Conservation (phyloP, 2,888 invertebrate genomes). For the Ditula angustiorana region DNA sequence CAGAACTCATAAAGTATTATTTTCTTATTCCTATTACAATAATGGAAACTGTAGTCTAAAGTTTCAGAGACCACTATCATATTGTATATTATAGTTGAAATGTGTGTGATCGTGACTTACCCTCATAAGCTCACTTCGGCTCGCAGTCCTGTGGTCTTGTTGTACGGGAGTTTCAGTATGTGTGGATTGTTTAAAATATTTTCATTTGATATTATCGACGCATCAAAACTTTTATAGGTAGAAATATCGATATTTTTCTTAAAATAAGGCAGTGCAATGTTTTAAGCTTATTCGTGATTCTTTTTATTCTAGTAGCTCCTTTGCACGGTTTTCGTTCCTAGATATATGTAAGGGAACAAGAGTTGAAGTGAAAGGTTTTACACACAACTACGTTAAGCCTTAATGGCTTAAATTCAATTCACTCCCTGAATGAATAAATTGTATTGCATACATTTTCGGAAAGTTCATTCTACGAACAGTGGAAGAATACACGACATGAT, state of each 20-base stretch:
- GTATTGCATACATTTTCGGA: no score
- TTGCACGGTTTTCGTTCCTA: background rate
- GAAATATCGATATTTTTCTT: background rate
- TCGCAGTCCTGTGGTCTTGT: background rate
- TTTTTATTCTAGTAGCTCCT: background rate
- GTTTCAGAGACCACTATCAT: no score
- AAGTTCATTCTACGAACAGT: no score
- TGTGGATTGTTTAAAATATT: background rate
- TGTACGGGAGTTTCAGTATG: background rate
- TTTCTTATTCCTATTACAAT: slow-evolving; percentile 1
- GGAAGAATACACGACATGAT: no score
- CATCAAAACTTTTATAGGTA: background rate
- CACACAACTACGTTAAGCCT: no score
- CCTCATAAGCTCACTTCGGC: background rate
- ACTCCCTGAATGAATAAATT: no score
- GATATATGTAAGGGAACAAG: no score
- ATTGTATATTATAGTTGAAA: background rate
- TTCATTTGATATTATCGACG: background rate
- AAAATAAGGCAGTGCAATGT: background rate
- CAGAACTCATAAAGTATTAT: slow-evolving; percentile 29
- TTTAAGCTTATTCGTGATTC: background rate
- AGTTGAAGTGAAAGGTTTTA: no score
- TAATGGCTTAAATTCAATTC: no score
- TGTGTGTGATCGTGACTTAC: background rate
- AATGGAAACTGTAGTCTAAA: background rate